These are phyloP conservation scores for Vanacampus margaritifer DNA, from an alignment of 2,113 vertebrate species.

Conservation along the genomic window DNA sequence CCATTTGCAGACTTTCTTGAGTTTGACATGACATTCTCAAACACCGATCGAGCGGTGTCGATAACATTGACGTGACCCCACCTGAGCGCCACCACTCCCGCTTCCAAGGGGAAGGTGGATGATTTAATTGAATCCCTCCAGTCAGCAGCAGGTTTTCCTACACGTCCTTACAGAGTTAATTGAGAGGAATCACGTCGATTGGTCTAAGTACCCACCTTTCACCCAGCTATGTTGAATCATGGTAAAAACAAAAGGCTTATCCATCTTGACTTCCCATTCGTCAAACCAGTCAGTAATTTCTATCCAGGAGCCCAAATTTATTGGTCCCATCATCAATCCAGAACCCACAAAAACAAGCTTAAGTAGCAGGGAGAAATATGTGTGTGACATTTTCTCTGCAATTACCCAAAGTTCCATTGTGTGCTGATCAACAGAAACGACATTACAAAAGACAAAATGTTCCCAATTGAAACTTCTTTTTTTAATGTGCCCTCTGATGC, in stretches of 20 bases:
- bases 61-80: neutral
- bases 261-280: neutral
- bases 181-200: neutral
- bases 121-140: neutral
- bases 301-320: neutral
- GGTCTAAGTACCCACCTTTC: neutral
- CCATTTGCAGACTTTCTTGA: neutral
- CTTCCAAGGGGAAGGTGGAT: neutral
- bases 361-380: neutral
- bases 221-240: neutral
- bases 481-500: neutral
- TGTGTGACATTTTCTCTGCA: slow-evolving; percentile 1
- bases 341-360: neutral
- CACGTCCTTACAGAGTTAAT: neutral
- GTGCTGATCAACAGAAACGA: slow-evolving; percentile 3
- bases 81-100: neutral
- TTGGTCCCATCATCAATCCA: neutral
- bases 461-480: neutral
- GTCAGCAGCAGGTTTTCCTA: neutral
- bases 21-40: neutral
- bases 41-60: neutral
- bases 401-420: slow-evolving; percentile 8
- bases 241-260: neutral
- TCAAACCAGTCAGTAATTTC: neutral
- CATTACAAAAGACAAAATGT: slow-evolving; percentile 2